Percentiles rank a stretch among this genome's conserved stretches.
These are phyloP conservation scores for Aurelia aurita DNA, from an alignment of 30 jellyfish, hydroid and myxozoan genomes.

Conservation along the genomic window DNA sequence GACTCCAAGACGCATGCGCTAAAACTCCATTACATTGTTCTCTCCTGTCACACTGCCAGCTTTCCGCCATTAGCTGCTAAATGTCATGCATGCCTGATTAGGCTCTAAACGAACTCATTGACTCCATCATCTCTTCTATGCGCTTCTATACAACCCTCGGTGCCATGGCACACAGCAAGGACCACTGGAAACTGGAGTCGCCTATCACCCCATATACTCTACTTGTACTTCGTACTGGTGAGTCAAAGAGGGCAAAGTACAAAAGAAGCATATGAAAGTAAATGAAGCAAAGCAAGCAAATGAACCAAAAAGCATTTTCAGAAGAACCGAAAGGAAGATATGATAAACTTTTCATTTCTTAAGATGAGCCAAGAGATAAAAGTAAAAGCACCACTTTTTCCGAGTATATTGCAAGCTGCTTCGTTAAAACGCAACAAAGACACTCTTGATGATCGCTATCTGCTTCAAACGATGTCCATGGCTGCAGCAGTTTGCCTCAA, in stretches of 20 bases:
- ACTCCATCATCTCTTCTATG: too few species aligned
- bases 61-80: too few species aligned
- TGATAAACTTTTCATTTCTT: conserved; percentile 8
- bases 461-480: conserved; percentile 27
- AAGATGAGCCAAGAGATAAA: conserved; percentile 14
- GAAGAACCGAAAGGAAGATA: conserved; percentile 37
- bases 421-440: not conserved
- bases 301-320: conserved; percentile 1
- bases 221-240: too few species aligned
- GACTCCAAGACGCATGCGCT: too few species aligned
- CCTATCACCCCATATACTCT: too few species aligned
- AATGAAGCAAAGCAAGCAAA: not conserved
- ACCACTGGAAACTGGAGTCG: not conserved
- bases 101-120: too few species aligned
- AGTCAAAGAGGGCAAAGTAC: not conserved
- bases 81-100: too few species aligned
- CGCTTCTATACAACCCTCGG: too few species aligned
- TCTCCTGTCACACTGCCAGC: too few species aligned
- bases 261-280: not conserved
- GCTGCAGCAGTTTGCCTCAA: conserved; percentile 57
- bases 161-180: too few species aligned
- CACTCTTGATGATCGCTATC: conserved; percentile 3
- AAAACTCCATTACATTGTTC: too few species aligned
- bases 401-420: conserved; percentile 17
- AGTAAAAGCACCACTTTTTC: conserved; percentile 11